Base-by-base conservation (phyloP, 2,797 vertebrate genomes). In the Myripristis jacobus region DNA sequence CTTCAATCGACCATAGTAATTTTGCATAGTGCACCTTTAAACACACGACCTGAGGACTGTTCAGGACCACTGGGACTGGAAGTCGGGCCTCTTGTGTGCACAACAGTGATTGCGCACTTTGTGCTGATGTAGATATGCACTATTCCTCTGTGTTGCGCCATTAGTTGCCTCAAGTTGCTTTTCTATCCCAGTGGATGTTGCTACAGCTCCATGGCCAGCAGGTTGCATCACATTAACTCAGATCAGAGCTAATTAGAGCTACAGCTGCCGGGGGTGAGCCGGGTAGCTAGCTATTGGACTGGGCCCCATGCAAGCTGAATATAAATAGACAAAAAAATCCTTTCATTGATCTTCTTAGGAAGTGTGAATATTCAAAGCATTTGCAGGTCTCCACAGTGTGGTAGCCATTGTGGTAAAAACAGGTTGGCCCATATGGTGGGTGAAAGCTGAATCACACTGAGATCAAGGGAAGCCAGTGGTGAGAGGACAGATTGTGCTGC, bases 401-500 rank as follows among this genome's bases (percentile, higher is more conserved):
- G 43, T 31, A 66, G 66, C 25, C 54, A 62, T 4, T 50, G 62
- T 56, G 24, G 56, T 51, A 29, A 53, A 80, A 75, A 52, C 57
- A 47, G 70, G 64, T 46, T 44, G 21, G 52, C 73, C 77, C 86
- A 82, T 85, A 87, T 88, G 86, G 76, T 58, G 50, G 75, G 65
- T 31, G 53, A 57, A 50, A 68, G 64, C 54, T 70, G 78, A 87
- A 69, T 82, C 83, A 71, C 63, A 72, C 73, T 46, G 86, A 74
- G 79, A 89, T 87, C 79, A 82, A 77, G n/a, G 71, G 78, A 64
- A 82, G 73, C 6, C 57, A 25, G 73, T 74, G 75, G 70, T 66
- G 69, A 83, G 75, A 56, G 55, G 69, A 88, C 86, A 89, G 87
- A 83, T 79, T 90, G 87, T 70, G 73, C 66, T 72, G 69, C 72